Evolutionary conservation across 1,140 invertebrate genomes (phyloP), one percentile per base, ranked within the genome.

Genomic region (Apocrypta bakeri): DNA sequence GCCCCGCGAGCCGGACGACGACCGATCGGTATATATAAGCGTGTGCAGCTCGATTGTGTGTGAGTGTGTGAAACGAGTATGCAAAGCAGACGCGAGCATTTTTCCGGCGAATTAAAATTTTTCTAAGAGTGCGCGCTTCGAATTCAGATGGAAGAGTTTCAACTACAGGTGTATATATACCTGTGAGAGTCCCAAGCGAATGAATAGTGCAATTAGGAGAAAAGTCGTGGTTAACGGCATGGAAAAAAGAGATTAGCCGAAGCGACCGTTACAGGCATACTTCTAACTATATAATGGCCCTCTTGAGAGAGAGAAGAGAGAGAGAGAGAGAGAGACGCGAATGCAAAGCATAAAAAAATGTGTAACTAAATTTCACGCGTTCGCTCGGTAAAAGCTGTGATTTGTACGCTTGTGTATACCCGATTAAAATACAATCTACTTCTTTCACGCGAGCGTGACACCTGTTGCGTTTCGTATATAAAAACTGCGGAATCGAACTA

Each of bases 31-130:
- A 82, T 75, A 83, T 82, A 78, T 74, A 40, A 73, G 85, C n/a
- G n/a, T 37, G 33, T 4, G 33, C 33, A 2, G 2, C 33, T 37
- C 33, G 33, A 2, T 37, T 48, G 77, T 40, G 66, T 66, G 63
- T 82, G 68, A 27, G 76, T 56, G 48, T 63, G 75, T 77, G 87
- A 84, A 85, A 9, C 7, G 64, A 85, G 84, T 85, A 84, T 85
- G 48, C 68, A 63, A 56, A 27, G 82, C 48, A 63, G 25, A 82
- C 48, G 24, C 40, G 31, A 27, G 68, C 8, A 64, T 64, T 71
- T 56, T 63, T 61, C n/a, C 29, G 9, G 4, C 2, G 61, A n/a
- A 64, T 4, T 24, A 25, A 25, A 25, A 25, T 64, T 64, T 25
- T 25, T 25, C 25, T 63, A n/a, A 2, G n/a, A 61, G 61, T 63